Percentiles rank a stretch among this genome's conserved stretches.
Conservation (phyloP, 2,888 invertebrate species). For the Sinodicranocentrus sp. region DNA sequence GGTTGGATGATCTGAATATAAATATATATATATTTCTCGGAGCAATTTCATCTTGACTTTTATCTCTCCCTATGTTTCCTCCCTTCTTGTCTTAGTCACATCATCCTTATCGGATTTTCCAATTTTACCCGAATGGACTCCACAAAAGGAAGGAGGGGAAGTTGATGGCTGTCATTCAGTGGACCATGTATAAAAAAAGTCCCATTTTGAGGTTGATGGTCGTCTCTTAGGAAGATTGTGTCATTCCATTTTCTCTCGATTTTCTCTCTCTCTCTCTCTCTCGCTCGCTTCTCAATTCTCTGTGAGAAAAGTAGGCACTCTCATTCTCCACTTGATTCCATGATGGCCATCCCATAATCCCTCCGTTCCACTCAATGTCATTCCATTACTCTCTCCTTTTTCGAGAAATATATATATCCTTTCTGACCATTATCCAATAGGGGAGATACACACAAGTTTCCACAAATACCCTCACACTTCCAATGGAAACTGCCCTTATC, state of each 20-base stretch:
- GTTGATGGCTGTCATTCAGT: slow-evolving; percentile 60
- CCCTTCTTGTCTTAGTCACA: not conserved
- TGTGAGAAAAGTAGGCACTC: too few relatives aligned
- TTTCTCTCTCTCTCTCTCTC: not conserved
- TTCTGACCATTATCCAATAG: too few relatives aligned
- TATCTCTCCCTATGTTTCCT: not conserved
- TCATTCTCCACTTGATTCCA: not conserved
- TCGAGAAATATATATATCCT: too few relatives aligned
- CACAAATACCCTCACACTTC: not conserved
- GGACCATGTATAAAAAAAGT: slow-evolving; percentile 46
- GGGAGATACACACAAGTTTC: not conserved
- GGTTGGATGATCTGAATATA: too few relatives aligned
- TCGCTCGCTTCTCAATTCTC: not conserved
- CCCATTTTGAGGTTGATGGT: slow-evolving; percentile 25
- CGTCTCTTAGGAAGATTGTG: slow-evolving; percentile 4
- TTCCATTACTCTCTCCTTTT: not conserved
- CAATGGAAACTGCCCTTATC: not conserved
- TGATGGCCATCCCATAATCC: slow-evolving; percentile 43
- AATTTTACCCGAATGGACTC: slow-evolving; percentile 35
- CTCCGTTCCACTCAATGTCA: slow-evolving; percentile 1
- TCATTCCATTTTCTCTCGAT: slow-evolving; percentile 44
- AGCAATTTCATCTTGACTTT: slow-evolving; percentile 24
- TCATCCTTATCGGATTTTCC: slow-evolving; percentile 15
- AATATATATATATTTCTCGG: not conserved
- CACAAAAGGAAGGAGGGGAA: slow-evolving; percentile 21